Evolutionary conservation across 2,888 invertebrate genomes (phyloP).

Genomic region (Mimas tiliae): DNA sequence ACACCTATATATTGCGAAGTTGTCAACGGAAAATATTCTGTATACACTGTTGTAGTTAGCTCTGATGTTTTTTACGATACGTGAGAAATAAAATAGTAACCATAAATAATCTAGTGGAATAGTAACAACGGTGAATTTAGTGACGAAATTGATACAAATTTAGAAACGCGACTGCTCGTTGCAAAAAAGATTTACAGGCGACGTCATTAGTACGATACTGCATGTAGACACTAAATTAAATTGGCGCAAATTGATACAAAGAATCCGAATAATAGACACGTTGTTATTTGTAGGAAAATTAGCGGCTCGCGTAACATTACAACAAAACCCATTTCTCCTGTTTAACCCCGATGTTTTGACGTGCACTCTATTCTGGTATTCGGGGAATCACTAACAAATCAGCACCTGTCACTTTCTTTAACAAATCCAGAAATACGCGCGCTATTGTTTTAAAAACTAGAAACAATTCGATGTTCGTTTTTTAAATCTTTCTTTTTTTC

Average conservation of each 20-base stretch:
- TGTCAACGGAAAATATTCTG: slow-evolving; percentile 37
- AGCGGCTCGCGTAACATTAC: slow-evolving; percentile 47
- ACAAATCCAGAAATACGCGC: slow-evolving; percentile 63
- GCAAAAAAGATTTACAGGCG: slow-evolving; percentile 24
- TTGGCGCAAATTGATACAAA: slow-evolving; percentile 55
- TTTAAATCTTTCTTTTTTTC: slow-evolving; percentile 61
- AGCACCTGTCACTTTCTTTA: slow-evolving; percentile 76
- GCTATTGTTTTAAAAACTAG: slow-evolving; percentile 71
- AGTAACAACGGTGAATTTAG: slow-evolving; percentile 9
- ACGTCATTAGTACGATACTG: slow-evolving; percentile 37
- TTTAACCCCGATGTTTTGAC: slow-evolving; percentile 73
- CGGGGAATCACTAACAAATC: slow-evolving; percentile 71
- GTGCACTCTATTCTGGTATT: slow-evolving; percentile 68
- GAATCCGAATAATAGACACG: slow-evolving; percentile 56
- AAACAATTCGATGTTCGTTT: slow-evolving; percentile 72
- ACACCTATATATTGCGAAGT: slow-evolving; percentile 26
- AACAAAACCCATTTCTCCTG: slow-evolving; percentile 62
- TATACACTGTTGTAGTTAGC: slow-evolving; percentile 13
- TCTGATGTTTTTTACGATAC: neutral
- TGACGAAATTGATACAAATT: slow-evolving; percentile 17
- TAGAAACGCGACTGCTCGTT: slow-evolving; percentile 6
- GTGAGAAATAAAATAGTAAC: neutral
- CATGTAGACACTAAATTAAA: slow-evolving; percentile 47
- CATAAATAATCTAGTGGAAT: slow-evolving; percentile 4
- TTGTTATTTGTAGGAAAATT: slow-evolving; percentile 63